phyloP scores from a whole-genome alignment of 1,140 invertebrate species.

The Caenorhabditis remanei region DNA sequence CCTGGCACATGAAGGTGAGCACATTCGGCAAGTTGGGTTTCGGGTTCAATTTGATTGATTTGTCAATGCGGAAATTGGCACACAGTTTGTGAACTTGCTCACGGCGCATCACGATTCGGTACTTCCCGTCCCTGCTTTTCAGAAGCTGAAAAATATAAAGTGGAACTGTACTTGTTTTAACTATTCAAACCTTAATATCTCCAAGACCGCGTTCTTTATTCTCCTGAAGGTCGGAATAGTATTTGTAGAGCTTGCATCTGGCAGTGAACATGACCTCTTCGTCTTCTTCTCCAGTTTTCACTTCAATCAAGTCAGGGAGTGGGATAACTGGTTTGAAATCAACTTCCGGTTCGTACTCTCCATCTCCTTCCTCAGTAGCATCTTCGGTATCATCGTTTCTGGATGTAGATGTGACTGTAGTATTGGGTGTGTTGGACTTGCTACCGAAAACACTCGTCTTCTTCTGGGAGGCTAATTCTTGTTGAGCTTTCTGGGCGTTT shows the following conservation, averaged over 20 bases:
- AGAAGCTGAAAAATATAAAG: constrained; percentile 47
- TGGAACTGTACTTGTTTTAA: neutral
- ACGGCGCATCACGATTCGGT: constrained; percentile 79
- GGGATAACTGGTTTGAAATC: constrained; percentile 80
- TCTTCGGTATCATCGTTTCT: constrained; percentile 11
- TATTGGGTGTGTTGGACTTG: neutral
- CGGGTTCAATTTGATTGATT: constrained; percentile 19
- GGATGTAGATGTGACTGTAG: neutral
- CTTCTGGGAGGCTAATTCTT: constrained; percentile 3
- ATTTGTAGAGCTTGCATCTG: constrained; percentile 73
- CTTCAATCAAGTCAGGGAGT: constrained; percentile 78
- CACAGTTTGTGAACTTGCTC: constrained; percentile 80
- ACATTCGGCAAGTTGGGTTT: constrained; percentile 29
- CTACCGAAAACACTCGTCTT: constrained; percentile 32
- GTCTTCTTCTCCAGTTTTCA: constrained; percentile 73
- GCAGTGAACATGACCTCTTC: constrained; percentile 72
- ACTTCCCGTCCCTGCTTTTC: constrained; percentile 58
- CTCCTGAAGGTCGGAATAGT: constrained; percentile 72
- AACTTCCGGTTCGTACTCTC: constrained; percentile 79
- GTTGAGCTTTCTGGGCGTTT: neutral
- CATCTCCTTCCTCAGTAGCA: constrained; percentile 59
- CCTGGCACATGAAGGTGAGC: constrained; percentile 43
- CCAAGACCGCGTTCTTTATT: constrained; percentile 80
- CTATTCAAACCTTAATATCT: constrained; percentile 77
- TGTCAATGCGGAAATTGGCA: constrained; percentile 78